These are phyloP conservation scores for Epsilonema sp. DNA, from an alignment of 2,888 invertebrate species.

Conservation along the genomic window DNA sequence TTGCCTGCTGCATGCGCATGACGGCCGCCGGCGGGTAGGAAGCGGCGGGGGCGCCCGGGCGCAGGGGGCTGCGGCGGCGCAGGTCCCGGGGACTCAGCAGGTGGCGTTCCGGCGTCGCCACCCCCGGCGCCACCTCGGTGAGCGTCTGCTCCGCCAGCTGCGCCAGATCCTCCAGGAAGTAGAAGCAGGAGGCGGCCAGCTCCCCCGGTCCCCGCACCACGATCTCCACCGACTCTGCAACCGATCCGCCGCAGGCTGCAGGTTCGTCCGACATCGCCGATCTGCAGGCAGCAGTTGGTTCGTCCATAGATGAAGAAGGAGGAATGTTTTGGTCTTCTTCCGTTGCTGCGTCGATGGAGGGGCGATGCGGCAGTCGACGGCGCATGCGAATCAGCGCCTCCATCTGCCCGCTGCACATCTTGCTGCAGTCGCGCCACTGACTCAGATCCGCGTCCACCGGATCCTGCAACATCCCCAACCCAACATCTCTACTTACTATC, in stretches of 20 bases:
- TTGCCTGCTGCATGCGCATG: conserved; percentile 34
- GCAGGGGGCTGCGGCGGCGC: conserved; percentile 15
- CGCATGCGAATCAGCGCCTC: conserved; percentile 43
- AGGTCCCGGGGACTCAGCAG: conserved; percentile 44
- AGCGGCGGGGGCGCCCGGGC: conserved; percentile 13
- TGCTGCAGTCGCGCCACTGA: conserved; percentile 43
- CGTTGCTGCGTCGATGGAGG: conserved; percentile 8
- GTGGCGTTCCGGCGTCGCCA: conserved; percentile 45
- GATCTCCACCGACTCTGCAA: conserved; percentile 27
- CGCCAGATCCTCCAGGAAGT: conserved; percentile 47
- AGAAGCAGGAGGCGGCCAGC: conserved; percentile 35
- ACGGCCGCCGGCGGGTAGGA: conserved; percentile 26
- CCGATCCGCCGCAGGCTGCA: no score
- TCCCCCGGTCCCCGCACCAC: conserved; percentile 32
- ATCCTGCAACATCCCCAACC: conserved; percentile 35
- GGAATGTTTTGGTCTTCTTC: no score
- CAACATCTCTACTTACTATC: background rate
- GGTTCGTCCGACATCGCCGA: no score
- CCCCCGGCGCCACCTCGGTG: conserved; percentile 45
- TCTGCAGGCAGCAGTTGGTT: no score
- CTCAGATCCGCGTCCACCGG: conserved; percentile 44
- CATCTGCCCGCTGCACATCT: conserved; percentile 45
- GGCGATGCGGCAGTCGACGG: background rate
- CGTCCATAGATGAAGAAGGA: no score
- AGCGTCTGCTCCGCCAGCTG: conserved; percentile 42